Percentiles rank a stretch among this genome's conserved stretches.
These are phyloP conservation scores for Bombus affinis DNA, from an alignment of 1,140 invertebrate species.

Conservation along the genomic window DNA sequence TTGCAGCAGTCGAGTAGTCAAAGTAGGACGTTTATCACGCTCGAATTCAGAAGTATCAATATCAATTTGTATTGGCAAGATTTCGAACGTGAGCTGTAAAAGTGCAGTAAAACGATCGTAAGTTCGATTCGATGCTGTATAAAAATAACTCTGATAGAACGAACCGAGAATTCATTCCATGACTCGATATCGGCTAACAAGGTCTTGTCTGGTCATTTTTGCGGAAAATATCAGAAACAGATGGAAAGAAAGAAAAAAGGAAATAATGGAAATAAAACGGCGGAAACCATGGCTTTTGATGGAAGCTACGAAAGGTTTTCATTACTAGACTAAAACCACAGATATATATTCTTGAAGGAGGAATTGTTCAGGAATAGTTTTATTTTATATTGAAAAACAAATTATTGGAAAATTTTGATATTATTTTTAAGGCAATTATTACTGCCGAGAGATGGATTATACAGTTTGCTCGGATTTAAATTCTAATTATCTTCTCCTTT, in stretches of 20 bases:
- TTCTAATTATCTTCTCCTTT: not conserved
- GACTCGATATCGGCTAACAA: not conserved
- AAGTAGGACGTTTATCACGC: not conserved
- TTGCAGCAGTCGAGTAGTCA: not conserved
- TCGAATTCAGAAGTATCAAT: not conserved
- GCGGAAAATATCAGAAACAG: not conserved
- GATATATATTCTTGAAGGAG: not conserved
- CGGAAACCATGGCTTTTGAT: not conserved
- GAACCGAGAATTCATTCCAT: not conserved
- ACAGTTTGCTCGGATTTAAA: not conserved
- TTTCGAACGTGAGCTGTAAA: slow-evolving; percentile 25
- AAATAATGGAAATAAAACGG: not conserved
- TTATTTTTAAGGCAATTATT: not conserved
- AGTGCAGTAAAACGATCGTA: slow-evolving; percentile 15
- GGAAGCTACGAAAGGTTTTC: not conserved
- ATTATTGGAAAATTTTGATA: not conserved
- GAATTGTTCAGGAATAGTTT: not conserved
- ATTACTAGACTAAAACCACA: not conserved
- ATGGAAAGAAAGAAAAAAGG: not conserved
- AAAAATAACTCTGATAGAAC: slow-evolving; percentile 10
- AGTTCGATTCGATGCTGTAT: not conserved
- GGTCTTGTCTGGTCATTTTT: not conserved
- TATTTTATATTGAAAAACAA: too few species aligned
- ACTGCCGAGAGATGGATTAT: not conserved
- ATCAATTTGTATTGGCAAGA: slow-evolving; percentile 42